phyloP scores from a whole-genome alignment of 2,888 invertebrate species.

The Podabrus alpinus region DNA sequence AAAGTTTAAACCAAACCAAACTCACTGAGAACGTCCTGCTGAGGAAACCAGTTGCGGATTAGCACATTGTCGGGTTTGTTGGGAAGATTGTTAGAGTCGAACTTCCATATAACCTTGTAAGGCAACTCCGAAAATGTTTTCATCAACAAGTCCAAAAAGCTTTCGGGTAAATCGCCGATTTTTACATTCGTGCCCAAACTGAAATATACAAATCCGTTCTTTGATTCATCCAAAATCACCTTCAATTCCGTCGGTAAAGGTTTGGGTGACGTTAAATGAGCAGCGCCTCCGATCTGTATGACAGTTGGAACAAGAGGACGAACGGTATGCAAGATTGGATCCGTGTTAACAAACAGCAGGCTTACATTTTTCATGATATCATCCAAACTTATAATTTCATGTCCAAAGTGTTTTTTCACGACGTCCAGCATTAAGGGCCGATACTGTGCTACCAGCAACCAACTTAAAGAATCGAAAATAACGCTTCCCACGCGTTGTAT shows the following conservation, averaged over 20 bases:
- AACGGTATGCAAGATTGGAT: background rate
- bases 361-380: background rate
- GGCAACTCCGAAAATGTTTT: background rate
- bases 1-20: background rate
- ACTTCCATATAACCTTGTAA: background rate
- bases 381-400: background rate
- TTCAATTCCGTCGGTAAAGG: background rate
- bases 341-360: background rate
- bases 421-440: constrained; percentile 25
- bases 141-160: background rate
- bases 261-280: background rate
- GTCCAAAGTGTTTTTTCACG: constrained; percentile 42
- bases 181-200: background rate
- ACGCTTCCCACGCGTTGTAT: constrained; percentile 36
- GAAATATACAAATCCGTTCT: background rate
- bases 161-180: background rate
- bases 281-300: background rate
- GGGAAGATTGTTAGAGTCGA: background rate
- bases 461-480: background rate
- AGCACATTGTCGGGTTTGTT: background rate
- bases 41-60: background rate
- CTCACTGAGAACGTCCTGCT: background rate
- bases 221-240: background rate
- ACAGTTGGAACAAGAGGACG: background rate
- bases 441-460: background rate